Evolutionary conservation across 2,888 invertebrate species (phyloP).

Genomic region (Cheilosia grossa): DNA sequence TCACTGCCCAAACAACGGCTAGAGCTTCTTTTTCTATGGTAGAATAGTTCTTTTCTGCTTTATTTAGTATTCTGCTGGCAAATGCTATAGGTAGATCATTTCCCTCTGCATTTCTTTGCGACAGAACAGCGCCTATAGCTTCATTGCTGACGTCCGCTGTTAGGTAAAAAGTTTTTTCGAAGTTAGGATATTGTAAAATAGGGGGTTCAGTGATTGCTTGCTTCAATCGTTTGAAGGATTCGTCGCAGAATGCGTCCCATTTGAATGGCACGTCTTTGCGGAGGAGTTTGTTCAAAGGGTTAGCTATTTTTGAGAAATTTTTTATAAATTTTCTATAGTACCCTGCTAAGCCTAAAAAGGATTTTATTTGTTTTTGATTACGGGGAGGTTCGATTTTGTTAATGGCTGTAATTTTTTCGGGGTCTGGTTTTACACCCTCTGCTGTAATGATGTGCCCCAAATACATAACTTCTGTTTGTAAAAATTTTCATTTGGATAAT

Average conservation of each 20-base stretch:
- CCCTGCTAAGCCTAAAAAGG: conserved; percentile 1
- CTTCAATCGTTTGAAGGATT: conserved; percentile 8
- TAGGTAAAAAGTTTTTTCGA: not conserved
- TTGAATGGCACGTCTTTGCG: conserved; percentile 1
- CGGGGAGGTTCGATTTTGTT: no score
- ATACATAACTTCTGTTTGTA: not conserved
- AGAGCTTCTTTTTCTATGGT: conserved; percentile 76
- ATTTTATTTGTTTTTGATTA: conserved; percentile 12
- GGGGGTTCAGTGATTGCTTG: conserved; percentile 1
- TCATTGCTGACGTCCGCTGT: conserved; percentile 9
- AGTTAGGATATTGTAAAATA: conserved; percentile 2
- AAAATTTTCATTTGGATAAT: conserved; percentile 17
- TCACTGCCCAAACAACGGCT: conserved; percentile 56
- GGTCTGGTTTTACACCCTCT: no score
- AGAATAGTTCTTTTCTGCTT: conserved; percentile 75
- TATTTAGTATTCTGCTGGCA: conserved; percentile 62
- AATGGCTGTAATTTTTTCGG: no score
- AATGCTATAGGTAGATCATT: conserved; percentile 5
- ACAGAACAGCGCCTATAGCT: conserved; percentile 7
- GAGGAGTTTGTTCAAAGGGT: conserved; percentile 9
- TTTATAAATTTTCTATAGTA: conserved; percentile 6
- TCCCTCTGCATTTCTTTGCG: not conserved
- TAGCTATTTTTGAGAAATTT: conserved; percentile 14
- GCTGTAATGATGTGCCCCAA: no score
- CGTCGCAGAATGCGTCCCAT: conserved; percentile 32